Evolutionary conservation across 2,888 invertebrate genomes (phyloP).

Genomic region (Pteria penguin): DNA sequence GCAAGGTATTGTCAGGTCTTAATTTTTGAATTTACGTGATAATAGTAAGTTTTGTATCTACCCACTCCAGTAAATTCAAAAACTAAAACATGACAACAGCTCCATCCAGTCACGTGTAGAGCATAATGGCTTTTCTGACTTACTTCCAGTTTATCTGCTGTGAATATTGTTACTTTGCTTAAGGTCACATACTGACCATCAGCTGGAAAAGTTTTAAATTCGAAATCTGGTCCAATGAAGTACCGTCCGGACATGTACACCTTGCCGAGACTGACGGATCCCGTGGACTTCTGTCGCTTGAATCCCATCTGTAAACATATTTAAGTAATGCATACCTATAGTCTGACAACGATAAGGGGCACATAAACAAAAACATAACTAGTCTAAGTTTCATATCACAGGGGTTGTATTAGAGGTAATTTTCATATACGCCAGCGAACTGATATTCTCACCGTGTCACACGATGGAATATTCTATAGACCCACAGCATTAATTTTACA

Average conservation of each 20-base stretch:
- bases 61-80: too few relatives aligned
- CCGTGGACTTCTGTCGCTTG: conserved; percentile 68
- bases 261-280: conserved; percentile 60
- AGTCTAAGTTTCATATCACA: neutral
- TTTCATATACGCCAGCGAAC: too few relatives aligned
- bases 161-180: conserved; percentile 63
- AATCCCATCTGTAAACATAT: conserved; percentile 62
- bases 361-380: neutral
- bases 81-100: too few relatives aligned
- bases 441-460: too few relatives aligned
- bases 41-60: too few relatives aligned
- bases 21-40: too few relatives aligned
- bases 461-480: too few relatives aligned
- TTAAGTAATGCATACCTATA: neutral
- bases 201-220: conserved; percentile 69
- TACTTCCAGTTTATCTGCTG: conserved; percentile 72
- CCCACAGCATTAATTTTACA: too few relatives aligned
- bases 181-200: conserved; percentile 66
- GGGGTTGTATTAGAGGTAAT: neutral
- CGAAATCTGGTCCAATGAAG: conserved; percentile 71
- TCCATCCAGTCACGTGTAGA: too few relatives aligned
- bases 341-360: neutral
- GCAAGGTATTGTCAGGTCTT: too few relatives aligned
- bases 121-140: neutral
- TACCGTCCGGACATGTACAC: conserved; percentile 68